A percentile compares a stretch with the other conserved stretches of the same genome.
Evolutionary conservation across 2,113 vertebrate genomes (phyloP).

Genomic region (Castor canadensis): DNA sequence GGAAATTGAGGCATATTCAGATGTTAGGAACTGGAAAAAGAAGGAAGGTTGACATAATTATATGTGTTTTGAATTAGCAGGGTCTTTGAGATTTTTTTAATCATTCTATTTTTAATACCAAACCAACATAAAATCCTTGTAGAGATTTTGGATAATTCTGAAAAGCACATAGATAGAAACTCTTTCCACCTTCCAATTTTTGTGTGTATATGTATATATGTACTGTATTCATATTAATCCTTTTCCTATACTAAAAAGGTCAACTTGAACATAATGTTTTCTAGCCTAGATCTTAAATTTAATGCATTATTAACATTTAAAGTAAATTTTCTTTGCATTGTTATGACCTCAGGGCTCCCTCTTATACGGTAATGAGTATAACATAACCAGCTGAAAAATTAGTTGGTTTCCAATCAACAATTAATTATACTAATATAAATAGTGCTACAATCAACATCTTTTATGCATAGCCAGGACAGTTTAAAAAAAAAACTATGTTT

Average conservation of each 20-base stretch:
- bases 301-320: background rate
- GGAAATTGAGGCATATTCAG: background rate
- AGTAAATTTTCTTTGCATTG: background rate
- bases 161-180: constrained; percentile 9
- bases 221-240: background rate
- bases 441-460: background rate
- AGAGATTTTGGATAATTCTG: background rate
- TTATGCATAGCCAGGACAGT: background rate
- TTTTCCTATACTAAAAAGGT: background rate
- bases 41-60: background rate
- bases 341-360: background rate
- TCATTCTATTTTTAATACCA: background rate
- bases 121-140: background rate
- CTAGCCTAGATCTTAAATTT: background rate
- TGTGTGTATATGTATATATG: background rate
- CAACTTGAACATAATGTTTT: background rate
- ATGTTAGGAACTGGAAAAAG: background rate
- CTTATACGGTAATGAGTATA: background rate
- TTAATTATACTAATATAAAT: background rate
- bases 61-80: background rate
- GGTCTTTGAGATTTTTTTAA: background rate
- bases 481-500: background rate
- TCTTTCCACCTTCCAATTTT: background rate
- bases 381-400: background rate
- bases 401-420: background rate